These are phyloP conservation scores for Lagorchestes hirsutus DNA, from an alignment of 2,797 vertebrate genomes.

Conservation along the genomic window DNA sequence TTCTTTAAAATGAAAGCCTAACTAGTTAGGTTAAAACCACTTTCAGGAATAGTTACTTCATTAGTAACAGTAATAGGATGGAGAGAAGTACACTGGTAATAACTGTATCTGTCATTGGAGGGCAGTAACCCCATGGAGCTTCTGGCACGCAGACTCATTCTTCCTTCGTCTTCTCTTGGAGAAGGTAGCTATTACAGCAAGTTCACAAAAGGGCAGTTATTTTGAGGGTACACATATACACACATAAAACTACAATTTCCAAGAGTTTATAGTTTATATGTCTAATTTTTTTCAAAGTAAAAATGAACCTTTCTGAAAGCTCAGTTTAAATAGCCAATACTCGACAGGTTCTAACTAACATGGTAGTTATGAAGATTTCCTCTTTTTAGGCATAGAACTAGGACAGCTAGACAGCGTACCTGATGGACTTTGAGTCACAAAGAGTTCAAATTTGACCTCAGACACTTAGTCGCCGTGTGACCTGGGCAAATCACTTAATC, in stretches of 20 bases:
- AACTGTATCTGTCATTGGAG: neutral
- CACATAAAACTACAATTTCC: neutral
- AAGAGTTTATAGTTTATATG: neutral
- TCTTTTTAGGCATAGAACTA: neutral
- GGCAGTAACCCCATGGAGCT: neutral
- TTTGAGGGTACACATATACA: neutral
- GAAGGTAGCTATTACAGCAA: neutral
- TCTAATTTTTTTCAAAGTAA: neutral
- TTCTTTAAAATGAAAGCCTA: constrained; percentile 3
- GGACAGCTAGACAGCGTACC: neutral
- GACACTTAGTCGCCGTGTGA: neutral
- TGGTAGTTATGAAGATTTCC: neutral
- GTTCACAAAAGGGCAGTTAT: neutral
- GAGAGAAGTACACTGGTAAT: neutral
- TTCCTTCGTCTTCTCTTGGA: neutral
- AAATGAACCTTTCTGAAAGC: neutral
- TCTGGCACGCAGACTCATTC: neutral
- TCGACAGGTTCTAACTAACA: neutral
- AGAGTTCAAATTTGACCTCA: neutral
- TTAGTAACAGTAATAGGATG: neutral
- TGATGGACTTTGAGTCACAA: neutral
- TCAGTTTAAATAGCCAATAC: neutral
- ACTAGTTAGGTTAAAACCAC: neutral
- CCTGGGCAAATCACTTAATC: neutral
- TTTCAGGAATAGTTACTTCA: neutral